Percentiles rank a stretch among this genome's conserved stretches.
Evolutionary conservation across 1,140 invertebrate genomes (phyloP).

Genomic region (Anastatus disparis): DNA sequence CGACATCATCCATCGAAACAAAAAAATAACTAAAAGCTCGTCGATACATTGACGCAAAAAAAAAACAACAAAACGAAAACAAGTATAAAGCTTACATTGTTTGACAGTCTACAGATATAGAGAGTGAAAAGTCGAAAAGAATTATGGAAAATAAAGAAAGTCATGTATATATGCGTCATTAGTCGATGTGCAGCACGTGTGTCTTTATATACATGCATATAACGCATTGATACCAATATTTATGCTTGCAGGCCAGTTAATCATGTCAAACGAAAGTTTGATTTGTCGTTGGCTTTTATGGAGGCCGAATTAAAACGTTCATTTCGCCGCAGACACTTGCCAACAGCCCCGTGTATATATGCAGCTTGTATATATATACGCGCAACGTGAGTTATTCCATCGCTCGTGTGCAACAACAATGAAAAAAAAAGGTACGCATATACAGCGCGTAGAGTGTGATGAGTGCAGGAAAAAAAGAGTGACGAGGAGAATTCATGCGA

Average conservation of each 20-base stretch:
- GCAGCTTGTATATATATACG: too few relatives aligned
- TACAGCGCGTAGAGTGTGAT: background rate
- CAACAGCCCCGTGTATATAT: conserved; percentile 56
- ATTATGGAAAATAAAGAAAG: conserved; percentile 40
- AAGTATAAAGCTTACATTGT: too few relatives aligned
- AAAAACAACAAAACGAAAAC: background rate
- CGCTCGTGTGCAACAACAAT: conserved; percentile 47
- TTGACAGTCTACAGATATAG: background rate
- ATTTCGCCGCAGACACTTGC: conserved; percentile 66
- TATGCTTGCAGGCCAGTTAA: conserved; percentile 64
- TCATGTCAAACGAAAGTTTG: conserved; percentile 67
- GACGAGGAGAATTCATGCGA: background rate
- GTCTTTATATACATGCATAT: too few relatives aligned
- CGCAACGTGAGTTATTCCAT: conserved; percentile 61
- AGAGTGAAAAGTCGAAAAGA: conserved; percentile 16
- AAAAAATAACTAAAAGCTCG: background rate
- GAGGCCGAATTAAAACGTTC: conserved; percentile 68
- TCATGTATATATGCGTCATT: conserved; percentile 21
- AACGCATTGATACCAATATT: conserved; percentile 67
- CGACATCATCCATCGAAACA: background rate
- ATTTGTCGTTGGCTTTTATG: conserved; percentile 68
- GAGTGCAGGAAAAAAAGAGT: background rate
- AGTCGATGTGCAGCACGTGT: conserved; percentile 56
- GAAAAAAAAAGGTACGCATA: background rate
- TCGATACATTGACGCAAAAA: background rate